These are phyloP conservation scores for Lepilemur ruficaudatus DNA, from an alignment of 2,797 vertebrate species.

Conservation along the genomic window DNA sequence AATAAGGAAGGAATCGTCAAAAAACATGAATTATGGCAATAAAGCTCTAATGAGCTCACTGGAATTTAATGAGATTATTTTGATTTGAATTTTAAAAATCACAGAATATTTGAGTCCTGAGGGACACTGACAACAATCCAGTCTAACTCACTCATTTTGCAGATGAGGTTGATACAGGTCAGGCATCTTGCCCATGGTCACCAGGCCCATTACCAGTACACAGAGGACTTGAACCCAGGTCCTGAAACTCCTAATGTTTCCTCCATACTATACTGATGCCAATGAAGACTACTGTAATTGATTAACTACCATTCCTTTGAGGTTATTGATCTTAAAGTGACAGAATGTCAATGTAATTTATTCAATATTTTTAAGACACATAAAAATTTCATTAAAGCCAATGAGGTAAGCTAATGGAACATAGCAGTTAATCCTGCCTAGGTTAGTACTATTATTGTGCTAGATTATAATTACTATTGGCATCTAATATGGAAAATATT, in stretches of 20 bases:
- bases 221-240: not conserved
- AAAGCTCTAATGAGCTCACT: slow-evolving; percentile 20
- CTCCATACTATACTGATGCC: not conserved
- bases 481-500: slow-evolving; percentile 43
- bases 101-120: slow-evolving; percentile 17
- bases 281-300: not conserved
- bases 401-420: slow-evolving; percentile 10
- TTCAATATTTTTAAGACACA: slow-evolving; percentile 19
- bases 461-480: slow-evolving; percentile 48
- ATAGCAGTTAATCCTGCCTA: not conserved
- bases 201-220: not conserved
- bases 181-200: not conserved
- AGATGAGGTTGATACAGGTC: not conserved
- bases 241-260: not conserved
- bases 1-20: not conserved
- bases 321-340: slow-evolving; percentile 16
- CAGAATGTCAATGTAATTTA: not conserved
- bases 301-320: not conserved
- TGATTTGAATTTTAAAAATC: not conserved
- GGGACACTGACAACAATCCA: not conserved
- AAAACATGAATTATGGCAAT: slow-evolving; percentile 43
- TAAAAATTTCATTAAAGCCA: slow-evolving; percentile 35
- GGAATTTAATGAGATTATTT: slow-evolving; percentile 37
- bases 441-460: slow-evolving; percentile 34
- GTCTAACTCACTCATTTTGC: not conserved